Conservation (phyloP, 2,113 vertebrate genomes). For the Aegypius monachus region DNA sequence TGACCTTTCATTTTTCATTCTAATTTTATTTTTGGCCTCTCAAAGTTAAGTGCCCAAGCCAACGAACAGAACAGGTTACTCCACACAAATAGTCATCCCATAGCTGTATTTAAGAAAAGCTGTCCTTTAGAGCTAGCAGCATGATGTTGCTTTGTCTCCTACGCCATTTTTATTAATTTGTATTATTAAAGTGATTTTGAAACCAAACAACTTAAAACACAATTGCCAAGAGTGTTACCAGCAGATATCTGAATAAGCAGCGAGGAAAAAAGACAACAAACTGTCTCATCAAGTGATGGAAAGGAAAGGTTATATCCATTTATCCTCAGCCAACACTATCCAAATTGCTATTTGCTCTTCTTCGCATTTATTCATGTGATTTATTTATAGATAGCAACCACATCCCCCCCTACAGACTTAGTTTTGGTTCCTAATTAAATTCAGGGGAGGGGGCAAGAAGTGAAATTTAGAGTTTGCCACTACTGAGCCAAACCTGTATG, state of each 20-base stretch:
- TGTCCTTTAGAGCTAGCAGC: not conserved
- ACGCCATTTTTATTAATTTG: not conserved
- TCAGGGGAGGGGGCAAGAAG: not conserved
- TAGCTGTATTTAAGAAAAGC: not conserved
- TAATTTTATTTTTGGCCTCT: not conserved
- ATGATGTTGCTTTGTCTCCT: accelerated
- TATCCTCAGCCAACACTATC: not conserved
- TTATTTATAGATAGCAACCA: not conserved
- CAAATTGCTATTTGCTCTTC: not conserved
- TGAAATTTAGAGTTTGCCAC: not conserved
- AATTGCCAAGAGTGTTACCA: not conserved
- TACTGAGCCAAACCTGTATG: not conserved
- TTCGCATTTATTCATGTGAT: not conserved
- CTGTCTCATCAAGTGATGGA: not conserved
- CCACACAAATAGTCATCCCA: not conserved
- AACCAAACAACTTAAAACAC: not conserved
- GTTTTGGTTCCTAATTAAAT: not conserved
- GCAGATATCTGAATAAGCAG: not conserved
- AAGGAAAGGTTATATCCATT: not conserved
- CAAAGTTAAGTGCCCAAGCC: not conserved
- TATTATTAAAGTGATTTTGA: not conserved
- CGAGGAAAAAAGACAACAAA: not conserved
- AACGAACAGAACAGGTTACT: not conserved
- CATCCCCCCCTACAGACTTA: not conserved
- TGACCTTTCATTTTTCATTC: not conserved